Base-by-base conservation (phyloP, 2,113 vertebrate genomes). In the Atlantisia rogersi region DNA sequence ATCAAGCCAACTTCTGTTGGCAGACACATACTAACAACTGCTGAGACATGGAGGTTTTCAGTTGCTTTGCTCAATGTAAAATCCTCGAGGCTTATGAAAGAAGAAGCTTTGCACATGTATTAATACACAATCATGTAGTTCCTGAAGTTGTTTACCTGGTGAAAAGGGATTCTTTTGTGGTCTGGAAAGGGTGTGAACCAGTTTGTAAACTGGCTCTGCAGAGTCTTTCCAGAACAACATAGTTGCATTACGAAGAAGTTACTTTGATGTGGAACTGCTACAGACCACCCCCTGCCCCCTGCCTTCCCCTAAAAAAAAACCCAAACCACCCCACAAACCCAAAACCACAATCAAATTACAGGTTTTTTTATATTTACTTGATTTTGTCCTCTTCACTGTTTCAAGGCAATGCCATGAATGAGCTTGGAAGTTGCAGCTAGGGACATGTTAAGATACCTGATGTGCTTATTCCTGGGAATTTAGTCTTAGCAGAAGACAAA, bases 161-260 rank as follows among this genome's bases (percentile, higher is more conserved):
- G 74, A 82, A 78, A 2, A 88, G 69, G 95, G 37, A 59, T 79
- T 92, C 63, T 94, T 69, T 89, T 86, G 42, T 69, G 42, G 11
- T 39, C 81, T 96, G 75, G 44, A 94, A 94, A 88, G 68, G 22
- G 77, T 96, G 83, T 8, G 56, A 95, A 89, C 65, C 39, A 77
- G 31, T 10, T 58, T 3, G 13, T 91, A 87, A 96, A 78, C 55
- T 37, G 56, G 77, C 48, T 95, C 79, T 95, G 73, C 67, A 85
- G 39, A 83, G 20, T 63, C 82, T 76, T 92, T 96, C 94, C 93
- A 97, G 90, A 96, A 82, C 39, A 89, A 95, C 24, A 83, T 46
- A 88, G 97, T 28, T 97, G 74, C 39, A 74, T 93, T 97, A 86
- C 65, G 83, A 91, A 92, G 6, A 48, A 88, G 75, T 71, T 89